Conservation (phyloP, 1,140 invertebrate species). For the Pseudomyrmex sp. region DNA sequence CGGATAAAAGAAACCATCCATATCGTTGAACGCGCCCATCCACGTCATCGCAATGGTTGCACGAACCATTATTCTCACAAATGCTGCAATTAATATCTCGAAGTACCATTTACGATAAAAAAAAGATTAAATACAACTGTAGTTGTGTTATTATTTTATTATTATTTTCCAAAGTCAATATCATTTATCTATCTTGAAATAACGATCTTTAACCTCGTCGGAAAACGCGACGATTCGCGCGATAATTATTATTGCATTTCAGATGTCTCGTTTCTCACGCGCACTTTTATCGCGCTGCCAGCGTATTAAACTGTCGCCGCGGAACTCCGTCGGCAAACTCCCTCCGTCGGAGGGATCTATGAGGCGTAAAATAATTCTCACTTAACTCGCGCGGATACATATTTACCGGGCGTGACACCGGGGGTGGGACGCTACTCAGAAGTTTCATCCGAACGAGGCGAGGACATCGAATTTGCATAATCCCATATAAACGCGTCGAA, state of each 20-base stretch:
- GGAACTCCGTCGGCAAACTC: background rate
- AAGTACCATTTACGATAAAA: background rate
- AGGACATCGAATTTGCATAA: slow-evolving; percentile 59
- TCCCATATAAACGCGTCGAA: slow-evolving; percentile 48
- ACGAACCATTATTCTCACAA: background rate
- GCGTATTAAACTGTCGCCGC: slow-evolving; percentile 16
- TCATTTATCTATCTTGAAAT: background rate
- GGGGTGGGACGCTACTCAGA: slow-evolving; percentile 13
- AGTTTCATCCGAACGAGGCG: slow-evolving; percentile 34
- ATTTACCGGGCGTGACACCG: slow-evolving; percentile 36
- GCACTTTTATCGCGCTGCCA: background rate
- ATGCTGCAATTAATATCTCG: no score
- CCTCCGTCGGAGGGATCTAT: slow-evolving; percentile 27
- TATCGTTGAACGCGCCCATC: slow-evolving; percentile 13
- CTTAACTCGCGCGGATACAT: slow-evolving; percentile 47
- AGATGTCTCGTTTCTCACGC: background rate
- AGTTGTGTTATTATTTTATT: no score
- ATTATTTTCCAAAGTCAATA: background rate
- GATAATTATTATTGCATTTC: background rate
- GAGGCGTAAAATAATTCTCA: slow-evolving; percentile 50
- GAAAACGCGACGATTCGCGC: background rate
- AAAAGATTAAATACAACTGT: background rate
- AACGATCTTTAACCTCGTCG: background rate
- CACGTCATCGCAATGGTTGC: background rate
- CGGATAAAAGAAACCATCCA: slow-evolving; percentile 41